Conservation (phyloP, 1,140 invertebrate genomes). For the Holotrichia oblita region DNA sequence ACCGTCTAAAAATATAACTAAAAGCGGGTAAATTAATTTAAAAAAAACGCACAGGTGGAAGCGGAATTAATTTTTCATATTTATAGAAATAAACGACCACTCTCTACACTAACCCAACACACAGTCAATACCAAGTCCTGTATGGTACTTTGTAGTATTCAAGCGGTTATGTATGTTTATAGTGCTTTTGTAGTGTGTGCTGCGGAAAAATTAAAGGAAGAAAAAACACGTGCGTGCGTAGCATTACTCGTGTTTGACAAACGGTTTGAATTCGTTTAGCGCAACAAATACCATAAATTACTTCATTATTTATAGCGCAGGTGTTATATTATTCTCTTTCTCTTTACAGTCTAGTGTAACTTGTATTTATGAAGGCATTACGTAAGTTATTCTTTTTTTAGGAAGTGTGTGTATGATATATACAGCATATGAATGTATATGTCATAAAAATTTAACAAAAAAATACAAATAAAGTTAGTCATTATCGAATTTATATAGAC, state of each 20-base stretch:
- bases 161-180: background rate
- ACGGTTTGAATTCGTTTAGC: constrained; percentile 33
- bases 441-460: too few relatives aligned
- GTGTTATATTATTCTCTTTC: constrained; percentile 1
- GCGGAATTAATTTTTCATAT: constrained; percentile 36
- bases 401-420: too few relatives aligned
- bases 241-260: constrained; percentile 26
- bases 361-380: background rate
- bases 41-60: constrained; percentile 31
- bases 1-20: constrained; percentile 9
- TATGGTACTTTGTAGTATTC: background rate
- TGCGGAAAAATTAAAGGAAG: background rate
- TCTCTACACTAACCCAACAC: background rate
- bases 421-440: too few relatives aligned
- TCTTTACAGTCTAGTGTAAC: background rate
- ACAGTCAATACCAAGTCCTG: background rate
- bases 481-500: too few relatives aligned
- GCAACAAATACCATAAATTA: constrained; percentile 28
- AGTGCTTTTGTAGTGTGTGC: background rate
- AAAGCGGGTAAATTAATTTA: constrained; percentile 25
- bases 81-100: constrained; percentile 29
- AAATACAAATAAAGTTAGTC: too few relatives aligned
- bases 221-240: background rate
- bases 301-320: constrained; percentile 25
- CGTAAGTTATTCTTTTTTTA: background rate